These are phyloP conservation scores for Capitulum mitella DNA, from an alignment of 2,888 invertebrate species.

Conservation along the genomic window DNA sequence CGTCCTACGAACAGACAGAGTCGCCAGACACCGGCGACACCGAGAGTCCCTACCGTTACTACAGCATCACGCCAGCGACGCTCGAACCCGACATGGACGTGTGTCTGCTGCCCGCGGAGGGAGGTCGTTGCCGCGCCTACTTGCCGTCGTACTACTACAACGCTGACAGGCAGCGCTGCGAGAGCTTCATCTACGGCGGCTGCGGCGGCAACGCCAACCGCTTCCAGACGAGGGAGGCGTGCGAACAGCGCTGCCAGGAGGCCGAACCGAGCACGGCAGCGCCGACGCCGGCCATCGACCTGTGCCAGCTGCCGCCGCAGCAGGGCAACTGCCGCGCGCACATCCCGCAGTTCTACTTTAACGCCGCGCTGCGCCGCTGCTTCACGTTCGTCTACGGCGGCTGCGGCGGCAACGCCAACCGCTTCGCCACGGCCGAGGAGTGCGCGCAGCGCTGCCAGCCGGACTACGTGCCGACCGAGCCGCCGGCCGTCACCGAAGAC, in stretches of 20 bases:
- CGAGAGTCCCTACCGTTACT: background rate
- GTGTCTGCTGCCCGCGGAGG: background rate
- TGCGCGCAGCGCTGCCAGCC: background rate
- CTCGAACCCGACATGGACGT: background rate
- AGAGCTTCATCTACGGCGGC: constrained; percentile 33
- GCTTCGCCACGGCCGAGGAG: background rate
- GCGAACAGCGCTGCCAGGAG: constrained; percentile 32
- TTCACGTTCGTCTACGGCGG: too few species aligned
- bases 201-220: constrained; percentile 35
- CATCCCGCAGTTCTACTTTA: too few species aligned
- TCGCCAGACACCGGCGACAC: background rate
- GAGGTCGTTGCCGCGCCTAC: background rate
- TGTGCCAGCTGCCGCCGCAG: background rate
- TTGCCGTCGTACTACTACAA: background rate
- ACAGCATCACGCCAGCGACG: too few species aligned
- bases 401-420: too few species aligned
- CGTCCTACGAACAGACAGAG: too few species aligned
- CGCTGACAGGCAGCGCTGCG: background rate
- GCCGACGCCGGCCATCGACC: background rate
- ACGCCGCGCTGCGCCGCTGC: too few species aligned
- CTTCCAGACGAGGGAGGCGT: constrained; percentile 33
- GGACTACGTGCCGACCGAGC: background rate
- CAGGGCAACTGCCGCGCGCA: too few species aligned
- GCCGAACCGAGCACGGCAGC: background rate
- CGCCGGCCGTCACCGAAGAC: too few species aligned